Evolutionary conservation across 2,113 vertebrate genomes (phyloP).

Genomic region (Struthio camelus): DNA sequence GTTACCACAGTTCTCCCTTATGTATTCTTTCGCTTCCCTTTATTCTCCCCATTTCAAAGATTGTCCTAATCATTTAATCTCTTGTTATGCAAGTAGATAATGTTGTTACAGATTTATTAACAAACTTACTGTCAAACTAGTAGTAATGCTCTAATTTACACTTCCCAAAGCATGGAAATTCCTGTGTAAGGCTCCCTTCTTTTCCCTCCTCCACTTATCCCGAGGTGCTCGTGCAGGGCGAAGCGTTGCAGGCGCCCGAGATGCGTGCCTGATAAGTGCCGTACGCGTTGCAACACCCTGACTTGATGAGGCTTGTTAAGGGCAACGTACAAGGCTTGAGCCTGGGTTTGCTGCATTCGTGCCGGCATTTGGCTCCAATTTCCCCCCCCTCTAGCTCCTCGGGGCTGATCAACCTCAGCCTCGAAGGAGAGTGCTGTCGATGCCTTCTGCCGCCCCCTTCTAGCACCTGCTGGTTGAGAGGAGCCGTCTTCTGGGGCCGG

Average conservation of each 20-base stretch:
- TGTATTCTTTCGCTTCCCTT: not conserved
- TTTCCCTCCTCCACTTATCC: slow-evolving; percentile 46
- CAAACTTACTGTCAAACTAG: slow-evolving; percentile 49
- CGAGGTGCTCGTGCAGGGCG: not conserved
- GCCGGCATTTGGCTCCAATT: not conserved
- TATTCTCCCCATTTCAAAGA: slow-evolving; percentile 6
- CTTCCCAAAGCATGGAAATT: slow-evolving; percentile 62
- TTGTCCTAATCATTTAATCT: slow-evolving; percentile 24
- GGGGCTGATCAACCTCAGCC: not conserved
- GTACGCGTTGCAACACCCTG: not conserved
- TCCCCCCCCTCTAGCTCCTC: not conserved
- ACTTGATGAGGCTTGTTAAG: not conserved
- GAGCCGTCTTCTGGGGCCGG: not conserved
- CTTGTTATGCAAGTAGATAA: slow-evolving; percentile 14
- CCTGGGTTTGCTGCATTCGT: not conserved
- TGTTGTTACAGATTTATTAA: slow-evolving; percentile 61
- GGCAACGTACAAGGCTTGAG: not conserved
- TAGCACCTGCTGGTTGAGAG: not conserved
- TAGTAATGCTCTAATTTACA: slow-evolving; percentile 63
- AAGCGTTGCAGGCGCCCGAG: slow-evolving; percentile 2
- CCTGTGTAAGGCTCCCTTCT: slow-evolving; percentile 29
- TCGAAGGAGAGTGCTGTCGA: fast-evolving
- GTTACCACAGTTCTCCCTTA: not conserved
- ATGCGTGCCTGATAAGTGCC: slow-evolving; percentile 9
- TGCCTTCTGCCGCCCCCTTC: not conserved